These are phyloP conservation scores for Phaethon lepturus DNA, from an alignment of 2,113 vertebrate species.

Conservation along the genomic window DNA sequence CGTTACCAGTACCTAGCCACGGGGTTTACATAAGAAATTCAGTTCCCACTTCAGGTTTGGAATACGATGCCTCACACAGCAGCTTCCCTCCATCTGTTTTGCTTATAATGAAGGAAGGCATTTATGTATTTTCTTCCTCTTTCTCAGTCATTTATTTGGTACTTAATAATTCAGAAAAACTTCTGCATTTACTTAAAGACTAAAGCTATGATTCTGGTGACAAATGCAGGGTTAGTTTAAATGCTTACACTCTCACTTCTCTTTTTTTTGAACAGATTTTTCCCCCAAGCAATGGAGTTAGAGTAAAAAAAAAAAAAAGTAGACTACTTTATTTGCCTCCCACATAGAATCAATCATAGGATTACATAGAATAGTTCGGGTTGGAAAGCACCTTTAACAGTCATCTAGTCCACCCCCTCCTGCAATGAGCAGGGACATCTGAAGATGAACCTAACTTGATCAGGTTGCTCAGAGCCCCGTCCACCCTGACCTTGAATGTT, in stretches of 20 bases:
- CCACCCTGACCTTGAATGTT: no score
- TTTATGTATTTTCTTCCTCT: constrained; percentile 16
- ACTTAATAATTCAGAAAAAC: background rate
- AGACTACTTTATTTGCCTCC: background rate
- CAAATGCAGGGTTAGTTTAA: background rate
- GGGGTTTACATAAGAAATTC: background rate
- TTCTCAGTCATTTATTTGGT: background rate
- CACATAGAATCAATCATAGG: no score
- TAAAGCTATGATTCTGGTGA: background rate
- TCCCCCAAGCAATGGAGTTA: background rate
- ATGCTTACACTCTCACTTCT: background rate
- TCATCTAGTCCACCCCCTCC: no score
- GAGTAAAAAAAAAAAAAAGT: background rate
- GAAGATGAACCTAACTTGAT: no score
- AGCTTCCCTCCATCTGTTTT: background rate
- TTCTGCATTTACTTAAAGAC: background rate
- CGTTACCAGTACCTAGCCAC: background rate
- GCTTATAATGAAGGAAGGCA: background rate
- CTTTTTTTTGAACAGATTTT: background rate
- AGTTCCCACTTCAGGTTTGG: background rate
- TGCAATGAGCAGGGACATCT: no score
- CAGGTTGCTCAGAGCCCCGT: no score
- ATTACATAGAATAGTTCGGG: no score
- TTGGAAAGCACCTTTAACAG: no score
- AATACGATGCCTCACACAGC: background rate